Evolutionary conservation across 1,140 invertebrate species (phyloP), one percentile per base, ranked within the genome.

Genomic region (Agrypnia vestita): DNA sequence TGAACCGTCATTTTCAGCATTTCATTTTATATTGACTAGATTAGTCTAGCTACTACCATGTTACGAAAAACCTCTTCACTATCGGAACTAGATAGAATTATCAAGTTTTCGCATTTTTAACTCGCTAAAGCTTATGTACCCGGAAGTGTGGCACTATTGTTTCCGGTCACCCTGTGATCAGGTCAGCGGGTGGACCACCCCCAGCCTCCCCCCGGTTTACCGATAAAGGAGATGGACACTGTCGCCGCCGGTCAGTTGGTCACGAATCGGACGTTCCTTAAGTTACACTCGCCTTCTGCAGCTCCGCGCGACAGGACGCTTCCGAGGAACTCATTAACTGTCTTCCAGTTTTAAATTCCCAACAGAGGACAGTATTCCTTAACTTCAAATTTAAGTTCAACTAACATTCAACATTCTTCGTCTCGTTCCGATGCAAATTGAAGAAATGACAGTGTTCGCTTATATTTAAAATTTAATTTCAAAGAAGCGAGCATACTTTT

Each of bases 141-240:
- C 1, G 6, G 25, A 35, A 35, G 6, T 6, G 25, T 35, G 25
- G 1, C 25, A 35, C 49, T 51, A 13, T 64, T 3, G 25, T 69
- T 73, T 73, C 0, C 53, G n/a, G 12, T 53, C 69, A 51, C 69
- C 69, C 49, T 13, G 67, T 46, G 15, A 71, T 55, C 4, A 7
- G 46, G 13, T 10, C 9, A 11, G 67, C 17, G 67, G 67, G 67
- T 71, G 43, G 15, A 15, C 47, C 47, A n/a, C 15, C 21, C 9
- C 69, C 47, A 10, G 35, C 47, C 69, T 8, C 69, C 69, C 69
- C 21, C 69, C 11, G 13, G 69, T 13, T 53, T 44, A 19, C 69
- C 25, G 69, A 73, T 73, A 73, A 73, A 73, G 69, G 69, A 73
- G 69, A 73, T 73, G 69, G 69, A 51, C 51, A 25, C 13, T 51